Conservation (phyloP, 2,113 vertebrate species). For the Girardinichthys multiradiatus region DNA sequence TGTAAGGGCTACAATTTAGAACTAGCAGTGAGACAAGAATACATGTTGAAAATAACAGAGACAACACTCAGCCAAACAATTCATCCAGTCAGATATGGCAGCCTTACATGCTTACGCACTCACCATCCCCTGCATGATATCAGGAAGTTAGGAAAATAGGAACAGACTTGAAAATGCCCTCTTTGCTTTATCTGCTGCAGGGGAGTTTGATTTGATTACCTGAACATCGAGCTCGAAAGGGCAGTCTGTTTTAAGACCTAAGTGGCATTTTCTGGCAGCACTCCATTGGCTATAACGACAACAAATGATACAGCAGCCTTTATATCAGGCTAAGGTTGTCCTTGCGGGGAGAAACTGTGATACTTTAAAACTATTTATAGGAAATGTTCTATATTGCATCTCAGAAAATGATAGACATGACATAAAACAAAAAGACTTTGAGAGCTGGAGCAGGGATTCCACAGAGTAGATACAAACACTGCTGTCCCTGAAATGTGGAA, state of each 20-base stretch:
- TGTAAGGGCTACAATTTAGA: not conserved
- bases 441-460: not conserved
- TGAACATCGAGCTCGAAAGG: constrained; percentile 30
- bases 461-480: not conserved
- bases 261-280: constrained; percentile 20
- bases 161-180: constrained; percentile 27
- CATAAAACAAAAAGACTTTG: not conserved
- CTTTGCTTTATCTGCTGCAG: constrained; percentile 12
- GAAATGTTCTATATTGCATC: not conserved
- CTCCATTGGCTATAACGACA: constrained; percentile 19
- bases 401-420: not conserved
- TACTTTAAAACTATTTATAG: constrained; percentile 6
- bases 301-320: constrained; percentile 32
- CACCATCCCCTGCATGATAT: constrained; percentile 16
- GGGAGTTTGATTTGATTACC: constrained; percentile 48
- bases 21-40: not conserved
- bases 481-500: not conserved
- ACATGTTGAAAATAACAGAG: not conserved
- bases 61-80: not conserved
- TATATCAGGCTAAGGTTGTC: constrained; percentile 6
- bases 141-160: constrained; percentile 12
- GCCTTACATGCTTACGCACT: not conserved
- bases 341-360: constrained; percentile 1
- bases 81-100: constrained; percentile 6
- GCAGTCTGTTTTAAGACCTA: constrained; percentile 11